These are phyloP conservation scores for Dromas ardeola DNA, from an alignment of 2,113 vertebrate genomes.

Conservation along the genomic window DNA sequence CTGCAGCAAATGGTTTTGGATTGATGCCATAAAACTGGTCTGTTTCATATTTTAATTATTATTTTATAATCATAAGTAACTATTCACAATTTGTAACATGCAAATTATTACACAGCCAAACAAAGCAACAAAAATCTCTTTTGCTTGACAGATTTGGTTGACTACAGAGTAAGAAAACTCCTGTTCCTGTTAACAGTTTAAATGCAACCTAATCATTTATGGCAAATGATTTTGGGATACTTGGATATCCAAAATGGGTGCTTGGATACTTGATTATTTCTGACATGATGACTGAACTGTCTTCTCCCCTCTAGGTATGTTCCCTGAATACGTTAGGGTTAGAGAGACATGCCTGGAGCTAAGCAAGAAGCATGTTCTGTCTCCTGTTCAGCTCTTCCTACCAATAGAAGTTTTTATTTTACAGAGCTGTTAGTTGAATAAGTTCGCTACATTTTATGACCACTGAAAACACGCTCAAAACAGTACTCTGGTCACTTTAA, in stretches of 20 bases:
- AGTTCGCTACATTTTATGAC: neutral
- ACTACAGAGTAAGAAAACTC: neutral
- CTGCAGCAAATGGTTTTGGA: conserved; percentile 3
- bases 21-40: neutral
- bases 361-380: neutral
- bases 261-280: neutral
- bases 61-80: neutral
- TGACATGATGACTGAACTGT: neutral
- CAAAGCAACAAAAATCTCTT: neutral
- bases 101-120: neutral
- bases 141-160: neutral
- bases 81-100: neutral
- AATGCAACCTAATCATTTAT: neutral
- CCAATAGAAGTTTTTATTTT: neutral
- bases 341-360: neutral
- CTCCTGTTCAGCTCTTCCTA: neutral
- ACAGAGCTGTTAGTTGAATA: neutral
- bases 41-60: neutral
- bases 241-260: neutral
- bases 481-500: neutral
- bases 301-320: neutral
- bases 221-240: neutral
- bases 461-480: neutral
- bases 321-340: neutral
- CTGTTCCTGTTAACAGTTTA: neutral